Base-by-base conservation (phyloP, 2,797 vertebrate species). In the Molossus alvarezi region DNA sequence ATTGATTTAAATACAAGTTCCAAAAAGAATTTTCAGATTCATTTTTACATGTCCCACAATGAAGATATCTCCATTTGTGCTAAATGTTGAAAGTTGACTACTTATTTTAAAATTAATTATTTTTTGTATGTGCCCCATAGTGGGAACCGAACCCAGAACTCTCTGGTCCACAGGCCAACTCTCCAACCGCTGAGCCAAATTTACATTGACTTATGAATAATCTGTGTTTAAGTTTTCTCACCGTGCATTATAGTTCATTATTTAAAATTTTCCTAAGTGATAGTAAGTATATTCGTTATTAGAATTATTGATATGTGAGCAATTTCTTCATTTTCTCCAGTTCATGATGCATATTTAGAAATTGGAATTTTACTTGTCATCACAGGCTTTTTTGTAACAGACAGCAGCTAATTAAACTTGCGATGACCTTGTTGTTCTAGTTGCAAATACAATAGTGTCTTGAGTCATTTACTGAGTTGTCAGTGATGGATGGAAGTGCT, bases 331-430 rank as follows among this genome's bases (percentile, higher is more conserved):
- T 13, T 21, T 97, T 71, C 13, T 25, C 75, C 58, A 87, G 93
- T 92, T 94, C 91, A 95, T 95, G 69, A 96, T 53, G 27, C 67
- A 90, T 69, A 65, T 94, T 94, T 87, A 91, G 95, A 97, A 97
- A 94, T 25, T 87, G 67, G 84, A 91, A 90, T 95, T 94, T 92
- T 93, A 64, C 55, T 91, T 91, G 58, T 95, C 86, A 53, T 96
- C 87, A 95, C 53, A 90, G 92, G 62, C 77, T 83, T 84, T 86
- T 97, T 95, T 60, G n/a, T 97, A 96, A 97, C 93, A 92, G 91
- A 94, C 69, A 90, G 94, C n/a, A 84, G 90, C 94, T 97, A 97
- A 97, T 97, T 98, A 97, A 97, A 98, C 96, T 97, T 97, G 94
- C 91, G 51, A 86, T 97, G 97, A 97, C 97, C 96, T 97, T 97